A percentile compares a stretch with the other conserved stretches of the same genome.
These are phyloP conservation scores for Pitta sordida DNA, from an alignment of 2,113 vertebrate species.

Conservation along the genomic window DNA sequence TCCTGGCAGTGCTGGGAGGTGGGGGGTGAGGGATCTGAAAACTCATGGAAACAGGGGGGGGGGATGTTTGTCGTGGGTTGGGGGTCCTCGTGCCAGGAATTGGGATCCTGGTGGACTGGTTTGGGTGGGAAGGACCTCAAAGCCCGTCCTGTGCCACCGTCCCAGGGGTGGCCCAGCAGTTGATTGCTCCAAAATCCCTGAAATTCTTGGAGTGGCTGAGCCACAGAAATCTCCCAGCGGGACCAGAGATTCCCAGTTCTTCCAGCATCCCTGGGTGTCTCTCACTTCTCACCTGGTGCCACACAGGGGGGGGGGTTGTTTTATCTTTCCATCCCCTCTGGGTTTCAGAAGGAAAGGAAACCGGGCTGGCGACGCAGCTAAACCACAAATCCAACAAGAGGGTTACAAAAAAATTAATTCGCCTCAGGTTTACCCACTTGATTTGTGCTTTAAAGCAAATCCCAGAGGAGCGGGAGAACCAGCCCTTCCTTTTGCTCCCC, in stretches of 20 bases:
- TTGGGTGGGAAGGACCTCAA: too few species aligned
- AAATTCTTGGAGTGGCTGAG: rapidly evolving
- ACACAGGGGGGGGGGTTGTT: not conserved
- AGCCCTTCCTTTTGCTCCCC: not conserved
- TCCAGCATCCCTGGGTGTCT: too few species aligned
- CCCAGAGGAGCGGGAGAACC: not conserved
- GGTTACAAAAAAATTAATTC: not conserved
- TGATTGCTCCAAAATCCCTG: not conserved
- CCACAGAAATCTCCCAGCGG: not conserved
- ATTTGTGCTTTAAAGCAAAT: not conserved
- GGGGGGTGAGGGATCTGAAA: not conserved
- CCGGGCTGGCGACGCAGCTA: not conserved
- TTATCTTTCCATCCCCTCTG: not conserved
- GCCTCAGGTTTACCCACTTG: not conserved
- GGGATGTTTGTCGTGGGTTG: too few species aligned
- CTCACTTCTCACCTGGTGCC: too few species aligned
- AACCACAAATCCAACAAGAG: too few species aligned
- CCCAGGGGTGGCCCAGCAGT: too few species aligned
- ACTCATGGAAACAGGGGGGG: not conserved
- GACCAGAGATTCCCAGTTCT: too few species aligned
- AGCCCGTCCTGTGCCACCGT: too few species aligned
- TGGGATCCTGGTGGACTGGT: too few species aligned
- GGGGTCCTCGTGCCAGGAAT: not conserved
- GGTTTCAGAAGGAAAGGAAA: not conserved
- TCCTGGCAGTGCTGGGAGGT: not conserved